Percentiles rank a stretch among this genome's conserved stretches.
These are phyloP conservation scores for Natrix natrix DNA, from an alignment of 2,797 vertebrate species.

Conservation along the genomic window DNA sequence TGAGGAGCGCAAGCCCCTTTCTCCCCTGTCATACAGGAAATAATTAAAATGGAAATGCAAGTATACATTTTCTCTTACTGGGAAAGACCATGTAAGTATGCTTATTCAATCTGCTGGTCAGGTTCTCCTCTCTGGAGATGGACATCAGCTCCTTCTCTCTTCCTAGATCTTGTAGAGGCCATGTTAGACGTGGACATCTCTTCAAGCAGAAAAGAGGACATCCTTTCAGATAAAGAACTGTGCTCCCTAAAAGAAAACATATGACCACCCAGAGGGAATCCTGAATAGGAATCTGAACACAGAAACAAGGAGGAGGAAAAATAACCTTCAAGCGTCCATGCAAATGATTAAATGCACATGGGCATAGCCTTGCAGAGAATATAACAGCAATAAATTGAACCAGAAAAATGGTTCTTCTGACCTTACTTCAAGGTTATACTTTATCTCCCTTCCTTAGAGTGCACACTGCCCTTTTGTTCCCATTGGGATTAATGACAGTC, in stretches of 20 bases:
- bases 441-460: background rate
- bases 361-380: background rate
- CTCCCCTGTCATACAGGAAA: background rate
- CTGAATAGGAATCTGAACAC: background rate
- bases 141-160: background rate
- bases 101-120: background rate
- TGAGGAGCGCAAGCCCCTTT: background rate
- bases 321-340: too few species aligned
- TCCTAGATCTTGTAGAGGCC: background rate
- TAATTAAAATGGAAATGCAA: background rate
- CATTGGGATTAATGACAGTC: background rate
- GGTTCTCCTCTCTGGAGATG: background rate
- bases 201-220: background rate
- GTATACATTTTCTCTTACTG: background rate
- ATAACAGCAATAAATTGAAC: background rate
- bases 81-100: background rate
- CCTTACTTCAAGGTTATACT: background rate
- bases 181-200: background rate
- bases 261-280: background rate
- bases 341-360: background rate
- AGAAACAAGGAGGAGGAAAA: background rate
- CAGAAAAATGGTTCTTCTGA: background rate
- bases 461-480: background rate
- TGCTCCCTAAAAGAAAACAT: background rate
- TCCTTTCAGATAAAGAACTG: background rate